Conservation (phyloP, 2,113 vertebrate genomes). For the Mormyrus lacerda region DNA sequence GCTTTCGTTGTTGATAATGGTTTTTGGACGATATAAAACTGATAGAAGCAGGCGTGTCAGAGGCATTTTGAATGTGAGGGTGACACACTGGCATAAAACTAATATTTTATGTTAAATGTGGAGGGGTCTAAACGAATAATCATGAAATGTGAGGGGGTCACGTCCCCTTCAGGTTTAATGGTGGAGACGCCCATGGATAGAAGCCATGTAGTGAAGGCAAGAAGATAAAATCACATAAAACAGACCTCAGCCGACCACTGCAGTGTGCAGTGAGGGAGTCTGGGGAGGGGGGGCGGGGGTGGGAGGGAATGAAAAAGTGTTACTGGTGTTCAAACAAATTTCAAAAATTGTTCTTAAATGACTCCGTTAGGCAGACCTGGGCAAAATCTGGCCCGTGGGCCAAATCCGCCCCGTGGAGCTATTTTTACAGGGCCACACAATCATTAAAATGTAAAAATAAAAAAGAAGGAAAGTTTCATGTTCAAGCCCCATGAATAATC, state of each 20-base stretch:
- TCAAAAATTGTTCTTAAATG: not conserved
- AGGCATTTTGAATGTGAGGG: no score
- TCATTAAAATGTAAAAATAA: not conserved
- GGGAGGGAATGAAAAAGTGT: not conserved
- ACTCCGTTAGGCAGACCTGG: not conserved
- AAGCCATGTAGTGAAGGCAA: not conserved
- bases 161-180: no score
- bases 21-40: not conserved
- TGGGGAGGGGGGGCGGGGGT: not conserved
- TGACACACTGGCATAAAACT: no score
- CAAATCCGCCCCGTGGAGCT: not conserved
- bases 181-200: no score
- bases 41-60: no score
- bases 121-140: no score
- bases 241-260: not conserved
- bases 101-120: no score
- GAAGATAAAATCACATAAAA: not conserved
- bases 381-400: not conserved
- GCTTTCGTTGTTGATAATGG: not conserved
- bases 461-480: not conserved
- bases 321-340: not conserved
- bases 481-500: not conserved
- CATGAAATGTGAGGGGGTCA: no score
- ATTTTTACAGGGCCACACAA: not conserved
- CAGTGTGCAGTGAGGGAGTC: not conserved